Conservation (phyloP, 2,797 vertebrate genomes). For the Syngnathus acus region DNA sequence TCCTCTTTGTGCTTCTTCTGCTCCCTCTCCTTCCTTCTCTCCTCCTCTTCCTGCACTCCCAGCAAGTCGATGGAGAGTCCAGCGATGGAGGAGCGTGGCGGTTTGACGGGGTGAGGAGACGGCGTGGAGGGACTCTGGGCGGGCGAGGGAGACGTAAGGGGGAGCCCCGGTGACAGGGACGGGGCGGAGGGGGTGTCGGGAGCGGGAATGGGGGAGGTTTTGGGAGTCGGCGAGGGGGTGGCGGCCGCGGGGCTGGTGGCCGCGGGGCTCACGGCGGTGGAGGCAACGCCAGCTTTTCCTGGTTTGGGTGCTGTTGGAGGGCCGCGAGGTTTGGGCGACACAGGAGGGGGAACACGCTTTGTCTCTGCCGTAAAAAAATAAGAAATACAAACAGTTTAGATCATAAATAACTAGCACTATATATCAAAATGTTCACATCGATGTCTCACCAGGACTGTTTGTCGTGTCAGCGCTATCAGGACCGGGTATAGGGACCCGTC, state of each 20-base stretch:
- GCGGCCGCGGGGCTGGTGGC: conserved; percentile 51
- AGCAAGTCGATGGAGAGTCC: conserved; percentile 66
- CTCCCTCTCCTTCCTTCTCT: conserved; percentile 44
- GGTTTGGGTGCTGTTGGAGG: conserved; percentile 79
- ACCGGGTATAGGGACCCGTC: conserved; percentile 81
- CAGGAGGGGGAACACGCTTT: conserved; percentile 83
- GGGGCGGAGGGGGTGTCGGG: conserved; percentile 51
- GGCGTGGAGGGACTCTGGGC: conserved; percentile 71
- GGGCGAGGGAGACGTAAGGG: conserved; percentile 52
- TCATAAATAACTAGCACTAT: neutral
- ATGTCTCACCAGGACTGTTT: conserved; percentile 75
- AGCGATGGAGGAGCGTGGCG: conserved; percentile 83
- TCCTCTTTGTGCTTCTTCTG: conserved; percentile 42
- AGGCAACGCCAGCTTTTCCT: conserved; percentile 52
- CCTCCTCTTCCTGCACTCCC: conserved; percentile 65
- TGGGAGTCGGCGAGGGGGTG: conserved; percentile 31
- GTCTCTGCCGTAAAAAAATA: conserved; percentile 62
- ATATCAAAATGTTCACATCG: too few relatives aligned
- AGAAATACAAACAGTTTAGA: neutral
- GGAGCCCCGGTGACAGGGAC: conserved; percentile 56
- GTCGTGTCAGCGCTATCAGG: conserved; percentile 68
- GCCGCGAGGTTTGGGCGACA: conserved; percentile 87
- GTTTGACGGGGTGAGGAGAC: conserved; percentile 83
- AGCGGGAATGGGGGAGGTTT: conserved; percentile 47
- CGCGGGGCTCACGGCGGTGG: conserved; percentile 37